Base-by-base conservation (phyloP, 2,113 vertebrate genomes). In the Pimephales promelas region DNA sequence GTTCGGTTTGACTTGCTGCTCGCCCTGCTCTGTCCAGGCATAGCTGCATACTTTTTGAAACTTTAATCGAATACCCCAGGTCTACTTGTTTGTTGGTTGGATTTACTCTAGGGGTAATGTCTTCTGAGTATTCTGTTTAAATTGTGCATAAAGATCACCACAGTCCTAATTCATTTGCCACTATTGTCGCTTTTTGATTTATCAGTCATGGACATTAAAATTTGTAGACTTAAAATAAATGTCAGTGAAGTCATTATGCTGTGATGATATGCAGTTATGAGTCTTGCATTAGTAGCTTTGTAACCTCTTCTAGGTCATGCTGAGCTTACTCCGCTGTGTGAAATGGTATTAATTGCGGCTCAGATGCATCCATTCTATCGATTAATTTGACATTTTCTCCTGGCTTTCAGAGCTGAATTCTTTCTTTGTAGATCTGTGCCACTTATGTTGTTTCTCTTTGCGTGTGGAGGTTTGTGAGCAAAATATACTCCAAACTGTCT, bases 361-460 rank as follows among this genome's bases (percentile, higher is more conserved):
- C 75, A 57, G 11, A 26, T 61, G 10, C 3, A 3, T 76, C 34
- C n/a, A 75, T 6, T 61, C 31, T 59, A 78, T 59, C 61, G 56
- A 77, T 77, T 77, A 43, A 22, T 59, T 77, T 77, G 54, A 59
- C 75, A 77, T 77, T 59, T 59, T 73, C 14, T 24, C 28, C 13
- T n/a, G 45, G 5, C 22, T 72, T 76, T 56, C 18, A 76, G 28
- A 36, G 18, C 28, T 0, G 9, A 10, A 20, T 54, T 6, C 28
- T n/a, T 56, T 57, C 20, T 34, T 40, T 31, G 54, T 57, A 22
- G 74, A 36, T 43, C 20, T 43, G 22, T 24, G 16, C 10, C 52
- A 54, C 56, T 75, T 56, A 7, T 3, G 24, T 11, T 24, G 76
- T 26, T 62, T 70, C 16, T 36, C n/a, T 49, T 57, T 47, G 28